Conservation (phyloP, 2,113 vertebrate species). For the Mirza zaza region DNA sequence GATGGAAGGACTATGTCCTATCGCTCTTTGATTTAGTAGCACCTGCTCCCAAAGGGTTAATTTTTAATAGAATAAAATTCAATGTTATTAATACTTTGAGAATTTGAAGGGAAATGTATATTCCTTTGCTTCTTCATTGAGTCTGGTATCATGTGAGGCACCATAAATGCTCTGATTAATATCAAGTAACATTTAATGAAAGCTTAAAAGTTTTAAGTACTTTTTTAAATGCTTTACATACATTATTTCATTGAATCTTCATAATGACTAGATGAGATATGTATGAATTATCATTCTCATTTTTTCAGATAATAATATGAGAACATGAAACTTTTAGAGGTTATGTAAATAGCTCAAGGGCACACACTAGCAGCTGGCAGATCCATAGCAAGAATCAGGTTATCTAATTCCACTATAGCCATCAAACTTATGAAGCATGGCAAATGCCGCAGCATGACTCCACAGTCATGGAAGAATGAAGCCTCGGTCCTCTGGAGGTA, state of each 20-base stretch:
- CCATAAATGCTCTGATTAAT: conserved; percentile 24
- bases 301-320: not conserved
- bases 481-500: not conserved
- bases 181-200: conserved; percentile 25
- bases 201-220: not conserved
- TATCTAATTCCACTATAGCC: not conserved
- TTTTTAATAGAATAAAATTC: conserved; percentile 38
- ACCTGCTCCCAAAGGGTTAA: not conserved
- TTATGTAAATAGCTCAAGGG: conserved; percentile 12
- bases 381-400: not conserved
- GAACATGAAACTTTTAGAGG: conserved; percentile 19
- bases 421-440: not conserved
- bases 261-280: not conserved
- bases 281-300: not conserved
- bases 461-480: not conserved
- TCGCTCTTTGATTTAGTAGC: not conserved
- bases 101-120: not conserved
- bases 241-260: conserved; percentile 23
- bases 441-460: not conserved
- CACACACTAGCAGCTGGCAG: not conserved
- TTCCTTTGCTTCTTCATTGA: not conserved
- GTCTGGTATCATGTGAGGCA: not conserved
- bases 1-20: not conserved
- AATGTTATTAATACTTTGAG: not conserved
- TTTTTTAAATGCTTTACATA: conserved; percentile 5